These are phyloP conservation scores for Myiozetetes cayanensis DNA, from an alignment of 2,113 vertebrate species.

Conservation along the genomic window DNA sequence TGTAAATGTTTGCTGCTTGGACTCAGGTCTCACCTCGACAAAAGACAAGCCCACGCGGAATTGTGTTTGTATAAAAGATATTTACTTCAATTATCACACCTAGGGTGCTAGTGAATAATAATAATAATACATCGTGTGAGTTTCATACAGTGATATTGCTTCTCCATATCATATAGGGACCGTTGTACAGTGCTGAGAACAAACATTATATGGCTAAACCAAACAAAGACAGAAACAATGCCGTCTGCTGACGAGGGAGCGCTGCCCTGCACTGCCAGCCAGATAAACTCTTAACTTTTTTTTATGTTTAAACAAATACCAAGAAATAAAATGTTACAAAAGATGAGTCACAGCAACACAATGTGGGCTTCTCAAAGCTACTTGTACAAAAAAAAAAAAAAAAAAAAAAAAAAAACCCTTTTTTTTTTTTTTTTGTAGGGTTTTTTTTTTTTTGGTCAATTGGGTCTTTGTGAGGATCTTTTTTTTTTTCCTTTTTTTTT, in stretches of 20 bases:
- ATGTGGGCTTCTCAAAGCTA: slow-evolving; percentile 80
- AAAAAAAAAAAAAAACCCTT: slow-evolving; percentile 58
- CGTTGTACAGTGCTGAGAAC: slow-evolving; percentile 99
- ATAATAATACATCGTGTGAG: slow-evolving; percentile 97
- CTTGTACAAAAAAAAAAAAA: slow-evolving; percentile 72
- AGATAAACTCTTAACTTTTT: slow-evolving; percentile 75
- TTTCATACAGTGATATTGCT: slow-evolving; percentile 99
- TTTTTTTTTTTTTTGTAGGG: neutral
- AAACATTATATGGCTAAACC: slow-evolving; percentile 84
- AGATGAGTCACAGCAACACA: slow-evolving; percentile 82
- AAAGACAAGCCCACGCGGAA: slow-evolving; percentile 80
- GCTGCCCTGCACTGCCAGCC: slow-evolving; percentile 75
- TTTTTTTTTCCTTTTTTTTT: slow-evolving; percentile 39
- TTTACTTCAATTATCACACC: slow-evolving; percentile 99
- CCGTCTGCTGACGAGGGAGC: slow-evolving; percentile 70
- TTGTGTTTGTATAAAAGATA: slow-evolving; percentile 99
- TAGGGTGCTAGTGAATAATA: slow-evolving; percentile 99
- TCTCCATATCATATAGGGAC: slow-evolving; percentile 99
- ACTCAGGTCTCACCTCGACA: slow-evolving; percentile 64
- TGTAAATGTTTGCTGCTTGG: slow-evolving; percentile 74
- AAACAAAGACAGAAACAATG: slow-evolving; percentile 76
- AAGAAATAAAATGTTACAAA: slow-evolving; percentile 81
- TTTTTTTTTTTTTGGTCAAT: slow-evolving; percentile 74
- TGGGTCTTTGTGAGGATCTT: slow-evolving; percentile 73
- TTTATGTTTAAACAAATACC: slow-evolving; percentile 76